These are phyloP conservation scores for Siderastrea siderea DNA, from an alignment of 92 coral and sea anemone genomes.

Conservation along the genomic window DNA sequence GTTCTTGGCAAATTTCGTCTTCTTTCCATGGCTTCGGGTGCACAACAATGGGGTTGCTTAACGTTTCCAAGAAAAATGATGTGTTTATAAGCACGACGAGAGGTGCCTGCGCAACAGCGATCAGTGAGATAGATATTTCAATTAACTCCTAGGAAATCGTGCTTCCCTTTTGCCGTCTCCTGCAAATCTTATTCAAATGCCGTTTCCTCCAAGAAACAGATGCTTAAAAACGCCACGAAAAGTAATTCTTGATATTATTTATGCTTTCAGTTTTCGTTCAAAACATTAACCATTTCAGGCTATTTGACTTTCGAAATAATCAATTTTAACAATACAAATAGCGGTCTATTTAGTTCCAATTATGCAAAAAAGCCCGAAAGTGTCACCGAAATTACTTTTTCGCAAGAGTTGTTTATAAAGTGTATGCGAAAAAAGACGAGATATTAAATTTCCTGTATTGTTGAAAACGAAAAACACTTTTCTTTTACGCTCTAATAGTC, in stretches of 20 bases:
- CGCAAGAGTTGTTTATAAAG: neutral
- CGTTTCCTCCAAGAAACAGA: neutral
- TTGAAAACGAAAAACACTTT: neutral
- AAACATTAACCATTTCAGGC: neutral
- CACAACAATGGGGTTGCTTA: neutral
- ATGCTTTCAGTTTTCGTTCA: neutral
- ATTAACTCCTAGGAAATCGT: too few species aligned
- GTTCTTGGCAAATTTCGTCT: neutral
- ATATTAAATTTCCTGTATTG: neutral
- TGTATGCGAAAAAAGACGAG: constrained; percentile 3
- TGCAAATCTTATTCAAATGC: neutral
- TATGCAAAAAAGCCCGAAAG: constrained; percentile 4
- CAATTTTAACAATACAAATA: constrained; percentile 20
- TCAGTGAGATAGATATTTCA: too few species aligned
- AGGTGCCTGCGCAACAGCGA: too few species aligned
- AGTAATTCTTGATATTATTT: neutral
- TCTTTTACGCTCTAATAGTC: constrained; percentile 1
- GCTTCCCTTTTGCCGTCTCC: too few species aligned
- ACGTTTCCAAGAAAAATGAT: neutral
- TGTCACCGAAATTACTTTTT: constrained; percentile 3
- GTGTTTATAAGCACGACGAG: too few species aligned
- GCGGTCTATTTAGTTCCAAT: constrained; percentile 21
- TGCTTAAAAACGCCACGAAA: neutral
- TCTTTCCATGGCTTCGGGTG: constrained; percentile 6
- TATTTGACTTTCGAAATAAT: constrained; percentile 13